phyloP scores from a whole-genome alignment of 2,797 vertebrate species.

The Dermochelys coriacea region DNA sequence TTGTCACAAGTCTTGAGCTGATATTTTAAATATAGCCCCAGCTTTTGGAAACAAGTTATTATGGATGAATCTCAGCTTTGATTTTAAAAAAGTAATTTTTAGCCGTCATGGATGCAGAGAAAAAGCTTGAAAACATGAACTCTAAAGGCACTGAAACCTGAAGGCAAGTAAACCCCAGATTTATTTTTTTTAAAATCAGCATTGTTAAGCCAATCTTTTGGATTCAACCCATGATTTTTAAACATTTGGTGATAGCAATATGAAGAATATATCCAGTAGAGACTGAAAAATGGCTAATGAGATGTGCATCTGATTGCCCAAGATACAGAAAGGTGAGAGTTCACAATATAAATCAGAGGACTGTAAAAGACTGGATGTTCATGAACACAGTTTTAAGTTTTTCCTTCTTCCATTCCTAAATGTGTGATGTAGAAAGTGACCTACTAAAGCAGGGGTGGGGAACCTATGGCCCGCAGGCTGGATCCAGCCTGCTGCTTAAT shows the following conservation, averaged over 20 bases:
- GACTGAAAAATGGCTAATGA: background rate
- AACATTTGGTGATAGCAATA: background rate
- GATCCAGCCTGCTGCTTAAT: no score
- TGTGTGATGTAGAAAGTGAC: background rate
- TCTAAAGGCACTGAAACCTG: background rate
- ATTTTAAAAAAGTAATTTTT: background rate
- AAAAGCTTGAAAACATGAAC: background rate
- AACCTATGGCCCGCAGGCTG: no score
- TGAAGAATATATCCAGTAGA: background rate
- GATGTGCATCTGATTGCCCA: background rate
- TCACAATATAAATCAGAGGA: background rate
- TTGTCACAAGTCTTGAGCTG: background rate
- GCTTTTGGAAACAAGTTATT: background rate
- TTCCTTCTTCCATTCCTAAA: background rate
- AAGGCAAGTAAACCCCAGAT: background rate
- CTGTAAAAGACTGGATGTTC: background rate
- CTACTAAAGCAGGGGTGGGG: background rate
- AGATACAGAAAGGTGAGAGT: background rate
- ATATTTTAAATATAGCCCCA: background rate
- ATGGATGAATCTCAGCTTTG: background rate
- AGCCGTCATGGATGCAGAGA: background rate
- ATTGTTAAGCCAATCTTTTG: background rate
- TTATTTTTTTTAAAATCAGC: background rate
- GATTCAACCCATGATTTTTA: background rate
- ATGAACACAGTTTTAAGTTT: accelerated